phyloP scores from a whole-genome alignment of 2,888 invertebrate genomes.

The Colostygia pectinataria region DNA sequence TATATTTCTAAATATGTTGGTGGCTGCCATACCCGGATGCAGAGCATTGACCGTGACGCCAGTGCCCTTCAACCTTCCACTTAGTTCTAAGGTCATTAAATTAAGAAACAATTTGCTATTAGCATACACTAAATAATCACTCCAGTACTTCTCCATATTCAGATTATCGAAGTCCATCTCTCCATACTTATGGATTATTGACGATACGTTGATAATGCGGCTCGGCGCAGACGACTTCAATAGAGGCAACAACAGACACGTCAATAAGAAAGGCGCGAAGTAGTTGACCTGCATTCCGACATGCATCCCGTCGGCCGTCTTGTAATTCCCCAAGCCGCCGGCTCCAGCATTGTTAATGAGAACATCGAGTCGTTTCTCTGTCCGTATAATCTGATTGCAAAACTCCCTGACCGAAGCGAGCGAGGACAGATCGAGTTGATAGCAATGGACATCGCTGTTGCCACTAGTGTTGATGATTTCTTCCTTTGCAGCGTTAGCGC shows the following conservation, averaged over 20 bases:
- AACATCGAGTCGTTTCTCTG: slow-evolving; percentile 78
- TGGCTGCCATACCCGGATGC: slow-evolving; percentile 88
- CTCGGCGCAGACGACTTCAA: slow-evolving; percentile 84
- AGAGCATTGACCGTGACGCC: slow-evolving; percentile 87
- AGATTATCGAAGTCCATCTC: slow-evolving; percentile 72
- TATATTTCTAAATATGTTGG: slow-evolving; percentile 86
- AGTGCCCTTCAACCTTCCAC: slow-evolving; percentile 80
- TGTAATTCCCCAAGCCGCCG: slow-evolving; percentile 70
- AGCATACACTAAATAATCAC: slow-evolving; percentile 72
- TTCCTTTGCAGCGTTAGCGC: slow-evolving; percentile 62
- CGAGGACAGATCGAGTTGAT: slow-evolving; percentile 70
- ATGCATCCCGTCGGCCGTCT: slow-evolving; percentile 86
- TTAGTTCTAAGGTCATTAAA: slow-evolving; percentile 85
- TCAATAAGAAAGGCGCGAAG: slow-evolving; percentile 88
- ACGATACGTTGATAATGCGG: slow-evolving; percentile 86
- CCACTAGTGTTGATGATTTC: slow-evolving; percentile 65
- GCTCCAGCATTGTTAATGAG: slow-evolving; percentile 85
- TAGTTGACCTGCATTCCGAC: slow-evolving; percentile 88
- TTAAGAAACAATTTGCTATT: slow-evolving; percentile 85
- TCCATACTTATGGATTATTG: slow-evolving; percentile 79
- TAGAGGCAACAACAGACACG: slow-evolving; percentile 80
- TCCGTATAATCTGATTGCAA: slow-evolving; percentile 76
- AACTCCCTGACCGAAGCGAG: slow-evolving; percentile 80
- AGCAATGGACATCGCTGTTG: slow-evolving; percentile 61
- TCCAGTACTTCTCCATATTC: slow-evolving; percentile 79